These are phyloP conservation scores for Bolborhynchus lineola DNA, from an alignment of 2,113 vertebrate genomes.

Conservation along the genomic window DNA sequence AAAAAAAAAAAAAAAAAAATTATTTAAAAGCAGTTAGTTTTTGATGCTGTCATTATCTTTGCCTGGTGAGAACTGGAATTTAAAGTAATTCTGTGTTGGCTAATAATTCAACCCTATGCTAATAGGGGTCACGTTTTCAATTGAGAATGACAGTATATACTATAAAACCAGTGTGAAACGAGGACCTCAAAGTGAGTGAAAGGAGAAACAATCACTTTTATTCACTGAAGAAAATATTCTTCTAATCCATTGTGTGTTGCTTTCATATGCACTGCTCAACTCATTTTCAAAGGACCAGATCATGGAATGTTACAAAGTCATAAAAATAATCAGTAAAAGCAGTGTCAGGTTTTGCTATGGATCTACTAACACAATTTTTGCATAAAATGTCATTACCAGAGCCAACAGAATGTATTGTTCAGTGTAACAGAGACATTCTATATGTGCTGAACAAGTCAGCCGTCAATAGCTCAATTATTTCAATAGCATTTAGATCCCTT, in stretches of 20 bases:
- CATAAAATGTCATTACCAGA: not conserved
- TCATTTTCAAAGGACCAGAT: not conserved
- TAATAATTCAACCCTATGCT: not conserved
- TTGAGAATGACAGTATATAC: not conserved
- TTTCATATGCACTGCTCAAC: not conserved
- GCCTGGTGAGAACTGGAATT: not conserved
- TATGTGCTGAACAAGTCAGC: not conserved
- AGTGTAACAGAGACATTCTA: not conserved
- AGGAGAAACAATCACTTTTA: not conserved
- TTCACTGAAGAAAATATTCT: not conserved
- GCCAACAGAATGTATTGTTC: not conserved
- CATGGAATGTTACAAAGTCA: not conserved
- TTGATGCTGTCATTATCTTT: not conserved
- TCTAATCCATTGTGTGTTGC: not conserved
- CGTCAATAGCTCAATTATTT: not conserved
- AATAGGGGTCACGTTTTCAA: not conserved
- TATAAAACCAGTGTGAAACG: not conserved
- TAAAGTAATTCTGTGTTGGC: not conserved
- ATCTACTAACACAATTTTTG: not conserved
- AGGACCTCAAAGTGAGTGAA: not conserved
- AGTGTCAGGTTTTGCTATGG: not conserved
- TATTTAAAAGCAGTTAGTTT: not conserved
- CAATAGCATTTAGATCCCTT: not conserved
- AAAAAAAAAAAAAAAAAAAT: rapidly evolving
- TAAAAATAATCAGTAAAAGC: not conserved